Evolutionary conservation across 2,888 invertebrate species (phyloP), one percentile per base, ranked within the genome.

Genomic region (Escarpia spicata): DNA sequence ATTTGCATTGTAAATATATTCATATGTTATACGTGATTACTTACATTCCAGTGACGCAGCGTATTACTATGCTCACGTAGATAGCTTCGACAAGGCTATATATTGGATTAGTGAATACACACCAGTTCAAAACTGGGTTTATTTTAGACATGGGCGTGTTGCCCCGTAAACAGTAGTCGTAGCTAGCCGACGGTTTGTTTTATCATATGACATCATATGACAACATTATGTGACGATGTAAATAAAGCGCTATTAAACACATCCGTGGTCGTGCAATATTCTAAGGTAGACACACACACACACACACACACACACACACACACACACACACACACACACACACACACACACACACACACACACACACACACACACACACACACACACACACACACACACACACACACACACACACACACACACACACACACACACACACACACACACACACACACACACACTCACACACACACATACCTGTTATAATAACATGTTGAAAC

Each of bases 21-120:
- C 9, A 15, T 9, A 52, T 52, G 52, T 52, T 52, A n/a, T 26
- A 75, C 26, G 75, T 75, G 19, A 12, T 75, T 75, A 75, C 3
- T 75, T 75, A n/a, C 75, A 75, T 75, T 75, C 75, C 75, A 75
- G 75, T 75, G 75, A 75, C 75, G 75, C 75, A 75, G 75, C 26
- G 75, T 75, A 75, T 75, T 75, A 75, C 26, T 75, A 75, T 75
- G 75, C 75, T 75, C 75, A 75, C 75, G n/a, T 75, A 75, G 75
- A 75, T 75, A 75, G 75, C 19, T 26, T 75, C 26, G 26, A 75
- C 19, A 75, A 75, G 26, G 75, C 19, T 26, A 52, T 52, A 15
- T 52, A 52, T 9, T 9, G 26, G 15, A 75, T 75, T 26, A 75
- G 6, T 75, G 75, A 75, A 15, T n/a, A n/a, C 75, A 75, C 19